A percentile compares a stretch with the other conserved stretches of the same genome.
These are phyloP conservation scores for Gryon sp. DNA, from an alignment of 1,140 invertebrate genomes.

Conservation along the genomic window DNA sequence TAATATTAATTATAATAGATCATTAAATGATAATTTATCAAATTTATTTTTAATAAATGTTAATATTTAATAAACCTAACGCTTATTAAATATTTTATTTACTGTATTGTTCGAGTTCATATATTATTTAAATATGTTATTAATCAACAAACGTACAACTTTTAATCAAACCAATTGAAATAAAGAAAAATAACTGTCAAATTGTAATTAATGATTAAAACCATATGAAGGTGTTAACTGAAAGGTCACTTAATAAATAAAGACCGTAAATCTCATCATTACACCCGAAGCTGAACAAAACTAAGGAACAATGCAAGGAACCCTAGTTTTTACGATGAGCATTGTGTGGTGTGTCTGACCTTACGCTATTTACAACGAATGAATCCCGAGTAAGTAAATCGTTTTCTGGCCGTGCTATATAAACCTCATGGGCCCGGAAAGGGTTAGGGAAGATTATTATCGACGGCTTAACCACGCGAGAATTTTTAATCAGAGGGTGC, in stretches of 20 bases:
- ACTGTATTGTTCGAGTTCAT: too few species aligned
- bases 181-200: too few species aligned
- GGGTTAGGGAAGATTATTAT: conserved; percentile 80
- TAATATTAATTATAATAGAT: too few species aligned
- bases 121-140: too few species aligned
- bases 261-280: conserved; percentile 43
- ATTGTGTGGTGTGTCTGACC: conserved; percentile 42
- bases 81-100: too few species aligned
- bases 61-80: too few species aligned
- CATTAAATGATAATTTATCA: too few species aligned
- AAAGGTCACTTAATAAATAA: conserved; percentile 46
- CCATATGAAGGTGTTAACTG: conserved; percentile 9
- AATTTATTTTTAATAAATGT: too few species aligned
- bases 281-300: conserved; percentile 28
- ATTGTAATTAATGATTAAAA: conserved; percentile 31
- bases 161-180: too few species aligned
- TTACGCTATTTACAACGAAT: conserved; percentile 43
- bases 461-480: conserved; percentile 80
- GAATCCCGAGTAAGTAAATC: conserved; percentile 63
- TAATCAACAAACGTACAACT: too few species aligned
- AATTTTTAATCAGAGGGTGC: conserved; percentile 81
- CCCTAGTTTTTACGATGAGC: conserved; percentile 40
- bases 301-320: conserved; percentile 31
- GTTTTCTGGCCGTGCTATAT: conserved; percentile 67
- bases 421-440: conserved; percentile 72